phyloP scores from a whole-genome alignment of 2,888 invertebrate species.

The Chamaedrilus cognettii region DNA sequence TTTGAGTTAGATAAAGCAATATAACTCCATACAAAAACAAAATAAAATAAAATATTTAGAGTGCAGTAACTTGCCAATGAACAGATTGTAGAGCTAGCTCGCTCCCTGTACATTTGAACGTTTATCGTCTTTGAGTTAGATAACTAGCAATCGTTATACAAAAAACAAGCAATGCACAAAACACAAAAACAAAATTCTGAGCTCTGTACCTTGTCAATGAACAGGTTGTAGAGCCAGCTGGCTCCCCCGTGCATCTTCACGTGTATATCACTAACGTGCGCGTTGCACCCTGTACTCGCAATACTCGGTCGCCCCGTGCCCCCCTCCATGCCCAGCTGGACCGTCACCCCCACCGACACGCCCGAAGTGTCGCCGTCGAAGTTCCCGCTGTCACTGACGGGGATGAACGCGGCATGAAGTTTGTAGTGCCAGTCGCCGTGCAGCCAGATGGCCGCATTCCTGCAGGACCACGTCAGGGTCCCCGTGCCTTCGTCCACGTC shows the following conservation, averaged over 20 bases:
- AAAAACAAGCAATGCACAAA: too few relatives aligned
- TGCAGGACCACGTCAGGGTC: constrained; percentile 4
- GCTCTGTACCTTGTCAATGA: too few relatives aligned
- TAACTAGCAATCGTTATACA: too few relatives aligned
- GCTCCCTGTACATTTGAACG: too few relatives aligned
- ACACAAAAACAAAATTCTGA: too few relatives aligned
- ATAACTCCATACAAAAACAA: too few relatives aligned
- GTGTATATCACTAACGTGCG: constrained; percentile 11
- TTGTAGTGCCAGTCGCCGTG: constrained; percentile 21
- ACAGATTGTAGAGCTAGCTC: too few relatives aligned
- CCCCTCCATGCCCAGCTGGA: constrained; percentile 3
- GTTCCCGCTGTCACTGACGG: constrained; percentile 11
- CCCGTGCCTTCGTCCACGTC: neutral
- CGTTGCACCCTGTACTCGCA: constrained; percentile 6
- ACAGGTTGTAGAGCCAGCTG: constrained; percentile 19
- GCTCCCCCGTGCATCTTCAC: constrained; percentile 21
- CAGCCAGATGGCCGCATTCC: neutral
- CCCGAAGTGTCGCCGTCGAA: constrained; percentile 16
- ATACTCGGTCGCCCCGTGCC: constrained; percentile 2
- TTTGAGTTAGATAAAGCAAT: too few relatives aligned
- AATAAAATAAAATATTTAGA: too few relatives aligned
- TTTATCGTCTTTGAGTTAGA: too few relatives aligned
- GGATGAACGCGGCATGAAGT: constrained; percentile 12
- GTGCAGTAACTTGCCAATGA: too few relatives aligned
- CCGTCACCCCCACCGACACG: constrained; percentile 3